Percentiles rank a stretch among this genome's conserved stretches.
Evolutionary conservation across 2,888 invertebrate species (phyloP).

Genomic region (Drosophila parthenogenetica): DNA sequence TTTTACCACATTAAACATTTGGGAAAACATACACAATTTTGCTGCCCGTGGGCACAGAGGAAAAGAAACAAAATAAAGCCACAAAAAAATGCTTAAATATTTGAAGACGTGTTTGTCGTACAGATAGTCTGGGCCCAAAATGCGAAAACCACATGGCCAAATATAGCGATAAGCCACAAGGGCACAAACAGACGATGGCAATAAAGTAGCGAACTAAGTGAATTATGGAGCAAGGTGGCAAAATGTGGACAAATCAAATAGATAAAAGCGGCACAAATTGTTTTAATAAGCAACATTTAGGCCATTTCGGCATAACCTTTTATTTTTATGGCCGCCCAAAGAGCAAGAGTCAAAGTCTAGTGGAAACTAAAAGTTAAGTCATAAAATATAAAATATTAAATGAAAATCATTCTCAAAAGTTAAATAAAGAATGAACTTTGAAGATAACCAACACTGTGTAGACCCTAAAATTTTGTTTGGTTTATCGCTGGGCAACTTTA

Average conservation of each 20-base stretch:
- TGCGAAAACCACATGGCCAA: conserved; percentile 50
- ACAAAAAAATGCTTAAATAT: conserved; percentile 32
- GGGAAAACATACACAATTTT: conserved; percentile 47
- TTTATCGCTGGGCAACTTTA: conserved; percentile 31
- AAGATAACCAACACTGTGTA: not conserved
- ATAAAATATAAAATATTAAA: not conserved
- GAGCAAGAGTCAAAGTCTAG: conserved; percentile 1
- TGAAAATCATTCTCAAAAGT: not conserved
- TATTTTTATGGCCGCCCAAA: conserved; percentile 12
- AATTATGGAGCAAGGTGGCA: conserved; percentile 50
- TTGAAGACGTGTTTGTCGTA: conserved; percentile 45
- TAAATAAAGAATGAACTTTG: not conserved
- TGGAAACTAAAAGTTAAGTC: not conserved
- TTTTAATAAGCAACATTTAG: conserved; percentile 37
- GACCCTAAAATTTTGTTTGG: conserved; percentile 1
- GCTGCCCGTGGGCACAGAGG: conserved; percentile 14
- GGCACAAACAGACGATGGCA: conserved; percentile 31
- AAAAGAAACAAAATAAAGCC: conserved; percentile 13
- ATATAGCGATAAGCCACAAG: conserved; percentile 53
- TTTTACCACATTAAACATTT: conserved; percentile 14
- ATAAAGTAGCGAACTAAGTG: conserved; percentile 56
- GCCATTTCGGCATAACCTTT: conserved; percentile 6
- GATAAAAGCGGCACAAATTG: conserved; percentile 54
- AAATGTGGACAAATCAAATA: conserved; percentile 58
- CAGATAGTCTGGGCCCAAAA: conserved; percentile 9